Conservation (phyloP, 2,113 vertebrate genomes). For the Numenius arquata region DNA sequence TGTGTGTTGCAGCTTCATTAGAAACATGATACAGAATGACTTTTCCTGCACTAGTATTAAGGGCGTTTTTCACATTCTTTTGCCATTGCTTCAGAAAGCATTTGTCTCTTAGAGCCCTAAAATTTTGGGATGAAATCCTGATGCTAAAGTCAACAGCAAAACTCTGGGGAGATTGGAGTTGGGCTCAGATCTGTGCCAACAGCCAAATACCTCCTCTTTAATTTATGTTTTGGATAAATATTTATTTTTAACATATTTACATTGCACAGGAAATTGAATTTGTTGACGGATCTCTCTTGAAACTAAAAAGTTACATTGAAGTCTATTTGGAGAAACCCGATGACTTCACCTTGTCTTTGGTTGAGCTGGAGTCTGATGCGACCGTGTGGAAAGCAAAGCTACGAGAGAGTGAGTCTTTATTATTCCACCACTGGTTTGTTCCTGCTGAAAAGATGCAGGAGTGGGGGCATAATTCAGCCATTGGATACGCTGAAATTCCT, state of each 20-base stretch:
- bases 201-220: neutral
- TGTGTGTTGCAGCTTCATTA: neutral
- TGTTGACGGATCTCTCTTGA: constrained; percentile 67
- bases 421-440: neutral
- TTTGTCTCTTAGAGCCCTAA: neutral
- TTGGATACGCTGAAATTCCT: neutral
- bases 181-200: neutral
- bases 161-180: too few relatives aligned
- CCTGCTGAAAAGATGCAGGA: neutral
- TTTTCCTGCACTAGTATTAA: neutral
- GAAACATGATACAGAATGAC: neutral
- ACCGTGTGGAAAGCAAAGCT: constrained; percentile 81
- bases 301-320: constrained; percentile 85
- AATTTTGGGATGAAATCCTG: neutral
- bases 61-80: neutral
- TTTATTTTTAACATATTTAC: neutral
- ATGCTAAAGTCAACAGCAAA: neutral
- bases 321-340: constrained; percentile 83
- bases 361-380: constrained; percentile 77
- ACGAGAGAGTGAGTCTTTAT: constrained; percentile 74
- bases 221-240: neutral
- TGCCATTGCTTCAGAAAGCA: neutral
- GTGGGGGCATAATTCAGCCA: neutral
- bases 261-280: constrained; percentile 79
- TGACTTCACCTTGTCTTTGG: constrained; percentile 80